phyloP scores from a whole-genome alignment of 2,797 vertebrate genomes.

The Meda fulgida region DNA sequence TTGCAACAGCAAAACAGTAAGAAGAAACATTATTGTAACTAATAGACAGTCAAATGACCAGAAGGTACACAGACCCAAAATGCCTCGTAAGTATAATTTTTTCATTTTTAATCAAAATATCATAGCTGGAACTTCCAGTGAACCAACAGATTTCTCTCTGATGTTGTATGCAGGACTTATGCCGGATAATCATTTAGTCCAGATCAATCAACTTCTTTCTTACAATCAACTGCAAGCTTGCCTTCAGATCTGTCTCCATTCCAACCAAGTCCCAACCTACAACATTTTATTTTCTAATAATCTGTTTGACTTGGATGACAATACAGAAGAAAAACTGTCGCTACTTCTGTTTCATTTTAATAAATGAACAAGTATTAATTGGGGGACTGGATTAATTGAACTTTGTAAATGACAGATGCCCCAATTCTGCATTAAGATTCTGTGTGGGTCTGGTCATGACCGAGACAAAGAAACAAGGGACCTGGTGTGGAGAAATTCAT shows the following conservation, averaged over 20 bases:
- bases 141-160: not conserved
- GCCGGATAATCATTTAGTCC: not conserved
- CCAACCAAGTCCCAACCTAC: not conserved
- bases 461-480: not conserved
- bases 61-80: not conserved
- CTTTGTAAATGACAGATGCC: not conserved
- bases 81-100: not conserved
- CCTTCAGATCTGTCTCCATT: not conserved
- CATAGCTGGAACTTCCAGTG: not conserved
- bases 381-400: not conserved
- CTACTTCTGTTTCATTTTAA: not conserved
- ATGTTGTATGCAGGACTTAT: not conserved
- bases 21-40: too few species aligned
- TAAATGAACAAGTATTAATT: not conserved
- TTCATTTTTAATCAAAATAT: not conserved
- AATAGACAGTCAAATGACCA: too few species aligned
- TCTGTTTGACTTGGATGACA: not conserved
- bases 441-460: not conserved
- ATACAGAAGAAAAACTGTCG: not conserved
- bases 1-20: too few species aligned
- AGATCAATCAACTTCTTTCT: not conserved
- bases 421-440: not conserved
- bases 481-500: constrained; percentile 52
- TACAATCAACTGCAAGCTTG: not conserved
- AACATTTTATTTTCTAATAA: not conserved